Evolutionary conservation across 1,140 invertebrate species (phyloP), one percentile per base, ranked within the genome.

Genomic region (Drusus annulatus): DNA sequence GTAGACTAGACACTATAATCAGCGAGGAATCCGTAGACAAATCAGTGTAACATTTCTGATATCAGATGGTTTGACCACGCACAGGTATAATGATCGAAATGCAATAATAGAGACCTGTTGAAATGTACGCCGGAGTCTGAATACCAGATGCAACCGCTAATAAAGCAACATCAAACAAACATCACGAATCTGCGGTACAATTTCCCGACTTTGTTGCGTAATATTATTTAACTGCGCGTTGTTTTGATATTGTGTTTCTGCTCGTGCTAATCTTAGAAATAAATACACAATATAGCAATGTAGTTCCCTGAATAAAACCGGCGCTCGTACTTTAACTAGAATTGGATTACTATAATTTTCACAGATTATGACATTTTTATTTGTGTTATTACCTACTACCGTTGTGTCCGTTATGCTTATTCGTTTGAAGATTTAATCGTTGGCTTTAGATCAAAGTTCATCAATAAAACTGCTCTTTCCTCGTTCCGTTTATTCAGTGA

Each of bases 111-210:
- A 60, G 17, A 60, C 56, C 56, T 60, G 56, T 60, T 60, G 56
- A 60, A 60, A 60, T 60, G 56, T 17, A 45, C 36, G 13, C 36
- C 13, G 36, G 2, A 45, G 10, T 19, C n/a, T 19, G 56, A 19
- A 60, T 17, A 23, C 56, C 23, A 23, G 56, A 60, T 60, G 56
- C 56, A 60, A 60, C 56, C 56, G 19, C 56, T 60, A 60, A 60
- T 60, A 60, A 60, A 60, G 19, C 56, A 45, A 45, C 36, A 45
- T 45, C 36, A 45, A 45, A 45, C 36, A 60, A 60, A 60, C 17
- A 60, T 60, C 56, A 17, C 56, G 56, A 19, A 60, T 21, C 23
- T 60, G 56, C n/a, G 56, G 56, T 60, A 17, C 56, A 60, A 13
- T 60, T 60, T 60, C 17, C 56, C 36, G 36, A 45, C 36, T 45